Percentiles rank a stretch among this genome's conserved stretches.
phyloP scores from a whole-genome alignment of 2,888 invertebrate genomes.

The Ctena decussata region DNA sequence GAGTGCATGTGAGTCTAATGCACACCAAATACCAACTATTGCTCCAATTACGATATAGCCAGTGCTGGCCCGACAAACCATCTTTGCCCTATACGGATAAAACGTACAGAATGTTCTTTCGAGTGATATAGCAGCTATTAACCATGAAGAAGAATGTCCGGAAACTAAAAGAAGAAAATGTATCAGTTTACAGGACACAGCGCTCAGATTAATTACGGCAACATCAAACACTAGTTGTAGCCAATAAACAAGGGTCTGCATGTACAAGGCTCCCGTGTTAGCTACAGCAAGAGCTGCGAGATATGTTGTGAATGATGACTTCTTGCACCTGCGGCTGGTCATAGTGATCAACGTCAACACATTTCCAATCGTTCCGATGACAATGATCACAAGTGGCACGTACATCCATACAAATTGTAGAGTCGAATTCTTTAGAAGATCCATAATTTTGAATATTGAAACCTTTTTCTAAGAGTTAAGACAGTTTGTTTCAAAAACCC shows the following conservation, averaged over 20 bases:
- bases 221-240: background rate
- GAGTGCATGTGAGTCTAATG: background rate
- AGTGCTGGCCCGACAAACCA: background rate
- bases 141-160: background rate
- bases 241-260: background rate
- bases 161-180: background rate
- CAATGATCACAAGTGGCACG: background rate
- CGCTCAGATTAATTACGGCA: background rate
- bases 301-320: background rate
- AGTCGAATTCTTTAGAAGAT: too few relatives aligned
- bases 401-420: background rate
- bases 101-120: background rate
- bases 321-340: background rate
- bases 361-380: background rate
- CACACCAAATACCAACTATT: background rate
- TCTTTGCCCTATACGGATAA: background rate
- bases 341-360: background rate
- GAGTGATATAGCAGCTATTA: background rate
- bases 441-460: too few relatives aligned
- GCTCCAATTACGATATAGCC: background rate
- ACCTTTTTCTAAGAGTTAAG: too few relatives aligned
- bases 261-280: background rate
- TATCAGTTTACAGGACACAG: background rate
- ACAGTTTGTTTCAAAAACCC: too few relatives aligned
- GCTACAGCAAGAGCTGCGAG: background rate